Percentiles rank a stretch among this genome's conserved stretches.
Evolutionary conservation across 2,888 invertebrate species (phyloP).

Genomic region (Acronicta aceris): DNA sequence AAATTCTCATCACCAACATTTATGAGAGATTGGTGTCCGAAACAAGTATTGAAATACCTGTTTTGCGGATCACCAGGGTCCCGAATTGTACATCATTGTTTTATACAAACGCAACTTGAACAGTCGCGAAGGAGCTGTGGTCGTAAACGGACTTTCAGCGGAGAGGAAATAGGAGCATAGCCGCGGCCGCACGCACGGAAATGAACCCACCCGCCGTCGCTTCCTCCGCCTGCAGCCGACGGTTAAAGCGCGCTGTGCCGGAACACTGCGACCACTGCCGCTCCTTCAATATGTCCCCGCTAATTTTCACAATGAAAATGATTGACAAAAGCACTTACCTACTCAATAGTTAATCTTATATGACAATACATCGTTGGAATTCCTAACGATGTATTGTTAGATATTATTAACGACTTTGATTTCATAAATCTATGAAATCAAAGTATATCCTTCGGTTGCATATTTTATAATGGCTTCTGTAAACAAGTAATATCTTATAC

Average conservation of each 20-base stretch:
- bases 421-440: too few species aligned
- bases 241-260: too few species aligned
- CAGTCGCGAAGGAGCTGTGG: conserved; percentile 37
- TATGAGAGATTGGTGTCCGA: too few species aligned
- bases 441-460: neutral
- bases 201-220: conserved; percentile 70
- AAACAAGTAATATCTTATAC: conserved; percentile 37
- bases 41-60: too few species aligned
- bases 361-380: too few species aligned
- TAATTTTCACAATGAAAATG: conserved; percentile 17
- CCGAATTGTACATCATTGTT: conserved; percentile 10
- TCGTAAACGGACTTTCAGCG: conserved; percentile 74
- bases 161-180: conserved; percentile 67
- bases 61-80: too few species aligned
- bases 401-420: too few species aligned
- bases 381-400: too few species aligned
- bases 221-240: conserved; percentile 63
- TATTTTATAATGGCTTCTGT: conserved; percentile 16
- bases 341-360: too few species aligned
- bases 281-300: conserved; percentile 13
- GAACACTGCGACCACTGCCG: conserved; percentile 29
- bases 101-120: conserved; percentile 17
- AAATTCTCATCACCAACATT: too few species aligned
- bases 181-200: conserved; percentile 76
- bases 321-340: neutral